A percentile compares a stretch with the other conserved stretches of the same genome.
Evolutionary conservation across 2,888 invertebrate genomes (phyloP).

Genomic region (Microctonus brassicae): DNA sequence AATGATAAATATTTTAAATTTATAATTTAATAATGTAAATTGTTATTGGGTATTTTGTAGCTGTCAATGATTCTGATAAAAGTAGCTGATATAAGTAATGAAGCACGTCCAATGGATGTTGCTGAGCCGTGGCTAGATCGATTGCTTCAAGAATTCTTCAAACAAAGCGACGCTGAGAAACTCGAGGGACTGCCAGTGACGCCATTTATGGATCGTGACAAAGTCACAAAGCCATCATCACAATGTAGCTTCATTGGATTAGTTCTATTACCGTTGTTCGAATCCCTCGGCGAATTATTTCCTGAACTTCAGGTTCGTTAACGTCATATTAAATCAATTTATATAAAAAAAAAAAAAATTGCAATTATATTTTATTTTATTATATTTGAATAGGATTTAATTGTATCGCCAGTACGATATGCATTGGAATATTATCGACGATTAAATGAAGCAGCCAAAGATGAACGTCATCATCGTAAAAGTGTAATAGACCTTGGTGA

Average conservation of each 20-base stretch:
- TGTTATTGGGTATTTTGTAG: constrained; percentile 67
- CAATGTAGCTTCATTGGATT: constrained; percentile 88
- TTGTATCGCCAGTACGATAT: constrained; percentile 75
- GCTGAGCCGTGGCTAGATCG: constrained; percentile 88
- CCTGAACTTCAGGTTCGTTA: constrained; percentile 77
- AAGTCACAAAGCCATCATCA: constrained; percentile 86
- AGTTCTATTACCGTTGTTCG: constrained; percentile 84
- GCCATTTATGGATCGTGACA: constrained; percentile 89
- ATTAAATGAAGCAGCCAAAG: constrained; percentile 75
- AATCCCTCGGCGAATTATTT: constrained; percentile 81
- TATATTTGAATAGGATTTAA: constrained; percentile 71
- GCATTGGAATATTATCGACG: constrained; percentile 76
- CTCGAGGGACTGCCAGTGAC: constrained; percentile 86
- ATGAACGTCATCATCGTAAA: constrained; percentile 74
- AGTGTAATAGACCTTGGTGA: constrained; percentile 70
- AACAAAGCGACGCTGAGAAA: constrained; percentile 85
- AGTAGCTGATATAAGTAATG: constrained; percentile 87
- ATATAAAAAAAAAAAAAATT: background rate
- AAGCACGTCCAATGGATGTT: constrained; percentile 85
- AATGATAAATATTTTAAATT: too few relatives aligned
- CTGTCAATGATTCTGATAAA: constrained; percentile 86
- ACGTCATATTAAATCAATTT: background rate
- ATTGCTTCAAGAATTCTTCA: constrained; percentile 81
- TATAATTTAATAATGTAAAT: background rate
- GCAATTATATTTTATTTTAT: background rate